These are phyloP conservation scores for Leptatherina wallacei DNA, from an alignment of 2,797 vertebrate genomes.

Conservation along the genomic window DNA sequence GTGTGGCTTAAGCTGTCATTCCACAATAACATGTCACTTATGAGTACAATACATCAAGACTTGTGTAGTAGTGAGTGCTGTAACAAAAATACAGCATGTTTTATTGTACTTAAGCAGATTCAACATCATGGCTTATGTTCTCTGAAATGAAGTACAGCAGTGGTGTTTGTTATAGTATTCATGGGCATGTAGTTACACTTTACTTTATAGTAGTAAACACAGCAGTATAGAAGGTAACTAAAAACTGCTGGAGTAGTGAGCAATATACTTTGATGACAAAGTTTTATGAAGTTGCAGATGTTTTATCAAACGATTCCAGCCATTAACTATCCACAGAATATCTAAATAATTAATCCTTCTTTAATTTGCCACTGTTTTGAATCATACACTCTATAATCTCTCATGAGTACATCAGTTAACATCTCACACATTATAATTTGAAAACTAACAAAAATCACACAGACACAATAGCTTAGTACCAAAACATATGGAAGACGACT, in stretches of 20 bases:
- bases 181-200: background rate
- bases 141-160: conserved; percentile 34
- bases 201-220: conserved; percentile 14
- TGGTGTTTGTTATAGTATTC: conserved; percentile 12
- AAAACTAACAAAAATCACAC: conserved; percentile 42
- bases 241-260: conserved; percentile 13
- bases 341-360: conserved; percentile 13
- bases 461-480: conserved; percentile 47
- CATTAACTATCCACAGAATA: conserved; percentile 20
- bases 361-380: conserved; percentile 17
- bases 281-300: conserved; percentile 14
- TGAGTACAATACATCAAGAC: conserved; percentile 3
- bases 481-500: conserved; percentile 67
- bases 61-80: conserved; percentile 31
- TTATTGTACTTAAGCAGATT: conserved; percentile 56
- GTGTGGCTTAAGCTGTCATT: conserved; percentile 36
- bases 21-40: background rate
- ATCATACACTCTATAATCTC: conserved; percentile 48
- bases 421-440: conserved; percentile 41
- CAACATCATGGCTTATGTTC: conserved; percentile 32
- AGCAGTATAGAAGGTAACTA: conserved; percentile 15
- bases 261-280: conserved; percentile 17
- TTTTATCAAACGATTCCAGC: conserved; percentile 20
- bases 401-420: conserved; percentile 10
- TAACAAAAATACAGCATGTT: conserved; percentile 59